Evolutionary conservation across 2,113 vertebrate genomes (phyloP).

Genomic region (Leptobrachium ailaonicum): DNA sequence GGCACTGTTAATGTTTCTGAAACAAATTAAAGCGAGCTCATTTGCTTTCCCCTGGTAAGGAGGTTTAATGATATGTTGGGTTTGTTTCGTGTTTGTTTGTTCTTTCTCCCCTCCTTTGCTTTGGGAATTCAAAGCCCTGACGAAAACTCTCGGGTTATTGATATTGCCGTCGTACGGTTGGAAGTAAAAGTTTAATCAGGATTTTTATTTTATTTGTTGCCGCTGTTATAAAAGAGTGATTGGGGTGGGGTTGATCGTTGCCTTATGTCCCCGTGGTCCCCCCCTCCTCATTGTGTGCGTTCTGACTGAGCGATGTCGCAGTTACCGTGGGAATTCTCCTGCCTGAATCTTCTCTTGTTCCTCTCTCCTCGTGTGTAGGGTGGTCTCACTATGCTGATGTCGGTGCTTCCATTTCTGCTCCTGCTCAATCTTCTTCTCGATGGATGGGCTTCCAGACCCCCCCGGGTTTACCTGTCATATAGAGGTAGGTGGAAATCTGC

Average conservation of each 20-base stretch:
- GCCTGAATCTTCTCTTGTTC: constrained; percentile 10
- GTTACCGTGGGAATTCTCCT: constrained; percentile 2
- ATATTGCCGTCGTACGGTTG: neutral
- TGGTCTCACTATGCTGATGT: constrained; percentile 22
- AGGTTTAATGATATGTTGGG: no score
- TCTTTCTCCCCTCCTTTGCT: neutral
- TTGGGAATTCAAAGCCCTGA: neutral
- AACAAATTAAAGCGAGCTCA: no score
- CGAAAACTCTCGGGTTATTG: no score
- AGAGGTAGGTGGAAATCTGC: constrained; percentile 46
- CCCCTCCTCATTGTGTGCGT: neutral
- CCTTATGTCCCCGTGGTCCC: neutral
- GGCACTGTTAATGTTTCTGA: no score
- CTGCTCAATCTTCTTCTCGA: constrained; percentile 13
- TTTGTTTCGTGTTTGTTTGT: neutral
- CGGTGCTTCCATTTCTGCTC: constrained; percentile 5
- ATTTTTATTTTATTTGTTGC: neutral
- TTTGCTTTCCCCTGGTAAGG: neutral
- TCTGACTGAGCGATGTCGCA: neutral
- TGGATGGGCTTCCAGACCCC: constrained; percentile 20
- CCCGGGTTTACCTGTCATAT: constrained; percentile 53
- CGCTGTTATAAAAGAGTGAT: neutral
- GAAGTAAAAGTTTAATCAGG: neutral
- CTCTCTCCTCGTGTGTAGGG: neutral
- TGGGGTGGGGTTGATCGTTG: neutral